Evolutionary conservation across 37 sponge, comb jelly and placozoan genomes (phyloP).

Genomic region (Cliona cf. orientalis): DNA sequence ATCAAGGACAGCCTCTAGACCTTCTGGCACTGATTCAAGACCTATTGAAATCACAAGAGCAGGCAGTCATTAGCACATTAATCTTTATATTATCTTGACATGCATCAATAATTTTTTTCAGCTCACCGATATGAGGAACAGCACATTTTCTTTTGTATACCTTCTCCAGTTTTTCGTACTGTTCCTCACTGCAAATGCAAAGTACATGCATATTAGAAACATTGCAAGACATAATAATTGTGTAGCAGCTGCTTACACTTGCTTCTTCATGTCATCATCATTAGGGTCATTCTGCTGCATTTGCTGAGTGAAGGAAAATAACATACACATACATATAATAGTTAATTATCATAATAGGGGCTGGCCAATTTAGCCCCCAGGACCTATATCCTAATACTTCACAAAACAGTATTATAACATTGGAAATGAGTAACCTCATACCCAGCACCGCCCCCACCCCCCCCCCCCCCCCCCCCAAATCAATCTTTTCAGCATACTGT

Average conservation of each 20-base stretch:
- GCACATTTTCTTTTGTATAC: conserved; percentile 66
- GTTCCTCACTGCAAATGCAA: conserved; percentile 38
- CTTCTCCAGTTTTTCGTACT: conserved; percentile 64
- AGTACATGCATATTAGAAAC: too few relatives aligned
- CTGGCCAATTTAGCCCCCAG: too few relatives aligned
- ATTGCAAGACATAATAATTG: neutral
- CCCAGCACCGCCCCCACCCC: neutral
- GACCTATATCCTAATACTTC: neutral
- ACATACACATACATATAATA: neutral
- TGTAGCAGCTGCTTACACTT: conserved; percentile 33
- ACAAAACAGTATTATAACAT: too few relatives aligned
- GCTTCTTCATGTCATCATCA: conserved; percentile 10
- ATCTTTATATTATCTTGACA: too few relatives aligned
- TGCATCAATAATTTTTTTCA: too few relatives aligned
- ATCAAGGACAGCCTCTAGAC: neutral
- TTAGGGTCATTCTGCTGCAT: conserved; percentile 33
- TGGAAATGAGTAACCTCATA: neutral
- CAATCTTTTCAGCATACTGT: too few relatives aligned
- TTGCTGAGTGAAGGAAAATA: conserved; percentile 19
- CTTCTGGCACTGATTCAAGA: conserved; percentile 35
- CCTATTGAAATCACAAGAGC: neutral
- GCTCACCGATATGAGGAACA: conserved; percentile 78
- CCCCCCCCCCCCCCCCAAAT: too few relatives aligned
- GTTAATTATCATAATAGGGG: neutral
- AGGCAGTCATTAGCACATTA: neutral